These are phyloP conservation scores for Dasypogon diadema DNA, from an alignment of 2,888 invertebrate genomes.

Conservation along the genomic window DNA sequence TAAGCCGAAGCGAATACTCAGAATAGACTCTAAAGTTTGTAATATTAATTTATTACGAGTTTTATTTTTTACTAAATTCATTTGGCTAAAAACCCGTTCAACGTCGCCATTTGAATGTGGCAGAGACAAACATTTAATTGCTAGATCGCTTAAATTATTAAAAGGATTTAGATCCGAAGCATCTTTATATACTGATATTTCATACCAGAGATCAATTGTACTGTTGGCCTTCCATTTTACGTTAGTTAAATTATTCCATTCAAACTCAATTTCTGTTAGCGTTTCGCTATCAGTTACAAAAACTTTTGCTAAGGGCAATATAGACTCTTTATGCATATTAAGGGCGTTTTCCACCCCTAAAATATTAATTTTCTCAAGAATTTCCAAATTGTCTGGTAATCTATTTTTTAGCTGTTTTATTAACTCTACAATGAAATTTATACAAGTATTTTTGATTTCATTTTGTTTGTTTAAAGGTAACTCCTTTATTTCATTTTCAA, in stretches of 20 bases:
- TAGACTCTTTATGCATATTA: too few species aligned
- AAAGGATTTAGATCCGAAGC: neutral
- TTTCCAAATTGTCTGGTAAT: too few species aligned
- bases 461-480: neutral
- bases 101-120: slow-evolving; percentile 26
- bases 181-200: neutral
- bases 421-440: too few species aligned
- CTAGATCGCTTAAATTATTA: neutral
- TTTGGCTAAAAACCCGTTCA: neutral
- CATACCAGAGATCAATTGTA: slow-evolving; percentile 7
- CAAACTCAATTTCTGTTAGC: neutral
- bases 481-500: neutral
- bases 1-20: neutral
- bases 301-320: too few species aligned
- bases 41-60: neutral
- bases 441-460: neutral
- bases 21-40: neutral
- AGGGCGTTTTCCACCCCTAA: too few species aligned
- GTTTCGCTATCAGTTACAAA: too few species aligned
- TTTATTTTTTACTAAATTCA: slow-evolving; percentile 32
- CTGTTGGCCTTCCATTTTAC: neutral
- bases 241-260: neutral
- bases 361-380: too few species aligned
- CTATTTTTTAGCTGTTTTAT: too few species aligned
- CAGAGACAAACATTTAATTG: neutral